Evolutionary conservation across 2,797 vertebrate species (phyloP), one percentile per base, ranked within the genome.

Genomic region (Anisognathus igniventris): DNA sequence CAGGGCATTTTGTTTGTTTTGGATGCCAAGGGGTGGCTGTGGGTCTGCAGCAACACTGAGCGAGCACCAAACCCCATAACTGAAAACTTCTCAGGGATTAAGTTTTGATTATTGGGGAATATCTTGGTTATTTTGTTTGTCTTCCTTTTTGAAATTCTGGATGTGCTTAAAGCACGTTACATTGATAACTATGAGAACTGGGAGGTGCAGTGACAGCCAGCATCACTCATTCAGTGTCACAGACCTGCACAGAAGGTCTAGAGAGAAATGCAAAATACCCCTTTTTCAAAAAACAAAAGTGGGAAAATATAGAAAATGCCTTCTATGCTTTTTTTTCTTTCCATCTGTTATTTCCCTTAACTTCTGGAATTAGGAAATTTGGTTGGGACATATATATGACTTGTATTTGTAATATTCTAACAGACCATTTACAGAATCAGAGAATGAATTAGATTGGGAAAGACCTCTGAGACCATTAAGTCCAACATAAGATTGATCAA

Each of bases 381-480:
- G 54, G 2, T 15, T 57, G 44, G 37, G 23, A 67, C 31, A 72
- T n/a, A 2, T 23, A 13, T 35, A 12, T 0, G 1, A 5, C 33
- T 90, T 68, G 9, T 54, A 16, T 80, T 90, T 89, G 30, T 42
- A 31, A 27, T 35, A 12, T 39, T 66, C 14, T 53, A 4, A 23
- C 0, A 2, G 22, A 64, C 14, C 28, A 53, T 53, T 45, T 54
- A 22, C 33, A 40, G 40, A 76, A 61, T 54, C 30, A 54, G 33
- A 31, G 17, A 61, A 25, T 33, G 6, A 54, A 31, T 86, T 33
- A 22, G 18, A 3, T 77, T 68, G 48, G 56, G 15, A 62, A 40
- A 47, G 33, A 47, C 21, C 21, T 40, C 16, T 47, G 47, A 61
- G 21, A 40, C 12, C 47, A 30, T 76, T 0, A 1, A 40, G 25